Evolutionary conservation across 2,113 vertebrate genomes (phyloP).

Genomic region (Malurus melanocephalus): DNA sequence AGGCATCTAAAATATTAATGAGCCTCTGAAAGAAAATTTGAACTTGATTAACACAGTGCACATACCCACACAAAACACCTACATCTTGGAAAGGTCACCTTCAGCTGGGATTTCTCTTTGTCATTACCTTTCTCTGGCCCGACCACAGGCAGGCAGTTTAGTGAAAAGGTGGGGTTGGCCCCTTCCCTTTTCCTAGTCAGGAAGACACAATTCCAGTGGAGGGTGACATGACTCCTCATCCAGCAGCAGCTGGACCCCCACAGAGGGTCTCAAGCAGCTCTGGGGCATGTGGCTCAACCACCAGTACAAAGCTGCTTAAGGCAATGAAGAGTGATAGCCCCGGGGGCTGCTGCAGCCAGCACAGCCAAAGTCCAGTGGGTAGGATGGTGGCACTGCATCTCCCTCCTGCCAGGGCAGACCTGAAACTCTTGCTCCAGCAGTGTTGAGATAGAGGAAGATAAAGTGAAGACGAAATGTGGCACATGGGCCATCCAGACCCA

Average conservation of each 20-base stretch:
- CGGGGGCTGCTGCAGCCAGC: background rate
- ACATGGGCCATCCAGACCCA: background rate
- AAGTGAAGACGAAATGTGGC: background rate
- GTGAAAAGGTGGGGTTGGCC: background rate
- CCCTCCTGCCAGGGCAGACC: background rate
- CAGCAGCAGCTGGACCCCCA: background rate
- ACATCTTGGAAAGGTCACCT: background rate
- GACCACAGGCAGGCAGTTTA: background rate
- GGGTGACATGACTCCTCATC: accelerated
- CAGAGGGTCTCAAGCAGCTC: background rate
- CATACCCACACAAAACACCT: background rate
- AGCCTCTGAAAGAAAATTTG: background rate
- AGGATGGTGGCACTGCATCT: background rate
- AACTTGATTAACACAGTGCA: background rate
- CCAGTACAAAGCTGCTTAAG: background rate
- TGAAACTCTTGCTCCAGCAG: background rate
- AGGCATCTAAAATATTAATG: background rate
- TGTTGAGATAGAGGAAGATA: background rate
- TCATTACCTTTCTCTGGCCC: background rate
- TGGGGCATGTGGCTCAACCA: background rate
- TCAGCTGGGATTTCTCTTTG: background rate
- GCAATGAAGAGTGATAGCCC: accelerated
- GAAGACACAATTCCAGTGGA: background rate
- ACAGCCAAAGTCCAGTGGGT: accelerated
- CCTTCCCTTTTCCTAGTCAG: background rate